Evolutionary conservation across 2,113 vertebrate genomes (phyloP).

Genomic region (Bos javanicus): DNA sequence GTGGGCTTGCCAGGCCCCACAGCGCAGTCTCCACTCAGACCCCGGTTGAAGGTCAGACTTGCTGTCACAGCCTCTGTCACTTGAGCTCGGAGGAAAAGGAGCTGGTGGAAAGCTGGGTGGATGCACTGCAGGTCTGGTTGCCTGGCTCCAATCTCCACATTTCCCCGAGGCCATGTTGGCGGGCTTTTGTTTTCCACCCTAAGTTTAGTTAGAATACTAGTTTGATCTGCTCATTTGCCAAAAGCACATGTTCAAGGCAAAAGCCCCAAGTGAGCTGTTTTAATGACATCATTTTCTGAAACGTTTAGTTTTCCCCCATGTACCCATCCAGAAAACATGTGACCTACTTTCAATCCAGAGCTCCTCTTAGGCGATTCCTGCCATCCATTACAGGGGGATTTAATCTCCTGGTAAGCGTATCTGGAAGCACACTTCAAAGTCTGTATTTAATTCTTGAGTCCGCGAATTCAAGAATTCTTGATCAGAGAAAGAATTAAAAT

Average conservation of each 20-base stretch:
- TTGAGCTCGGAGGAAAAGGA: accelerated
- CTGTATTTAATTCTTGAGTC: not conserved
- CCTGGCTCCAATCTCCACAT: not conserved
- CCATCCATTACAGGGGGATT: accelerated
- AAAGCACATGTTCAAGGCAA: not conserved
- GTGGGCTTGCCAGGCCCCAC: accelerated
- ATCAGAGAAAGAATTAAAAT: not conserved
- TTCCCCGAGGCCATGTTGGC: not conserved
- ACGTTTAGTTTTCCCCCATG: not conserved
- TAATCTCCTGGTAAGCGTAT: not conserved
- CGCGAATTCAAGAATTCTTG: not conserved
- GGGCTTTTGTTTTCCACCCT: not conserved
- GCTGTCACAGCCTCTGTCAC: accelerated
- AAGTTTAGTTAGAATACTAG: accelerated
- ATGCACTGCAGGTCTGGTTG: no score
- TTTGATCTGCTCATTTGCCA: not conserved
- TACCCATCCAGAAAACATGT: not conserved
- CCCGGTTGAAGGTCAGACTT: accelerated
- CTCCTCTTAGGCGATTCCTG: not conserved
- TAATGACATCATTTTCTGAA: not conserved
- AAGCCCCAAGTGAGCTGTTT: not conserved
- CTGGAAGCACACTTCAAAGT: not conserved
- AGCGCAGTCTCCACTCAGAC: accelerated
- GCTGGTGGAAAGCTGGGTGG: not conserved
- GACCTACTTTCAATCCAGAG: not conserved